Conservation (phyloP, 2,113 vertebrate genomes). For the Sebastes fasciatus region DNA sequence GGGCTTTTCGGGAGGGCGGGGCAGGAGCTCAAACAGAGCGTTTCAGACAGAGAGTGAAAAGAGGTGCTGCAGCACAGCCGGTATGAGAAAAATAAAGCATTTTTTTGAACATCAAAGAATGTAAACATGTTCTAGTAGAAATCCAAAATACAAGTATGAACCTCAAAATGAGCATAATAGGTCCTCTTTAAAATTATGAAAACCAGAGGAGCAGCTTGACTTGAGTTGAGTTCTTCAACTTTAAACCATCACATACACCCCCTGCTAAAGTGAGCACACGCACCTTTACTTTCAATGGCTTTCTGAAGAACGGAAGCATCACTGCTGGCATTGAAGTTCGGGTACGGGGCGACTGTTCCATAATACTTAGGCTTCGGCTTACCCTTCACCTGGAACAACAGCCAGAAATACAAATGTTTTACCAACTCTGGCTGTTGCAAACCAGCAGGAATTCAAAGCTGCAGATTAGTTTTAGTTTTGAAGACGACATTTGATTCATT, state of each 20-base stretch:
- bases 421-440: neutral
- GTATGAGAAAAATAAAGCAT: too few species aligned
- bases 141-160: too few species aligned
- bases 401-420: neutral
- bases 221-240: neutral
- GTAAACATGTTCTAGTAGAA: too few species aligned
- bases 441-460: neutral
- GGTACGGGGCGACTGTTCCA: slow-evolving; percentile 82
- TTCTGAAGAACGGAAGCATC: slow-evolving; percentile 87
- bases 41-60: too few species aligned
- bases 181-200: neutral
- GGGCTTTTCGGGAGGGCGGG: too few species aligned
- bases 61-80: too few species aligned
- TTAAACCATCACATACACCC: neutral
- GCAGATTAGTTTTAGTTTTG: too few species aligned
- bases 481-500: neutral
- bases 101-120: too few species aligned
- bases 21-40: too few species aligned
- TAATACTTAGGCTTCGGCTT: slow-evolving; percentile 65
- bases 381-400: slow-evolving; percentile 58
- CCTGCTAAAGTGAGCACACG: neutral
- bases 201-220: neutral
- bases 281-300: slow-evolving; percentile 89
- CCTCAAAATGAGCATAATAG: too few species aligned
- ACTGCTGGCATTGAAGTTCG: slow-evolving; percentile 84